Conservation (phyloP, 2,888 invertebrate species). For the Pristionchus exspectatus region DNA sequence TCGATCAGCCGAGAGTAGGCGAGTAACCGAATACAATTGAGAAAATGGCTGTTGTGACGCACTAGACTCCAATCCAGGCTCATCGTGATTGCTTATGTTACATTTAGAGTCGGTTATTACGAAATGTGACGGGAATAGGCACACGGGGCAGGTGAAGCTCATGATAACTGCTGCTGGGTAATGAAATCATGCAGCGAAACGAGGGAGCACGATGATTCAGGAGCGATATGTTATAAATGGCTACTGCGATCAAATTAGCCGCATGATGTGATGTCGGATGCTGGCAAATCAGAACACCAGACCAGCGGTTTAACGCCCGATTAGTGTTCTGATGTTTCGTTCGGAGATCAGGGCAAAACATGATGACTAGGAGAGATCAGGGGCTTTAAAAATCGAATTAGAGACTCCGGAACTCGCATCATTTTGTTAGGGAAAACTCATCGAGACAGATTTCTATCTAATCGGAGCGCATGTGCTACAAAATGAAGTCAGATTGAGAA, state of each 20-base stretch:
- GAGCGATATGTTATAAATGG: no score
- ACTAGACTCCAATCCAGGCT: neutral
- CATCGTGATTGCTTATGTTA: neutral
- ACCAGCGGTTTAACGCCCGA: no score
- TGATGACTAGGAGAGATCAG: no score
- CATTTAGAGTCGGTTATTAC: neutral
- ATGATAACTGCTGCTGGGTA: neutral
- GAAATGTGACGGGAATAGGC: neutral
- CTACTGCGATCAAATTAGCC: no score
- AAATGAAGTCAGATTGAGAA: neutral
- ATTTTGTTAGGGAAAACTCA: neutral
- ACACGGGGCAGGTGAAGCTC: neutral
- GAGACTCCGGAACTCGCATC: neutral
- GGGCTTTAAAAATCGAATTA: no score
- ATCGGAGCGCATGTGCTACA: conserved; percentile 1
- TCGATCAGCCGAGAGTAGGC: neutral
- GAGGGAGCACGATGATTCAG: no score
- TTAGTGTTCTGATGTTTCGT: no score
- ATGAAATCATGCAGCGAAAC: neutral
- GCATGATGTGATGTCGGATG: no score
- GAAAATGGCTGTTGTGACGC: neutral
- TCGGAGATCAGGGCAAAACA: no score
- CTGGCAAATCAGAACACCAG: no score
- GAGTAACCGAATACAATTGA: no score
- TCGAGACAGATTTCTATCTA: neutral